Evolutionary conservation across 2,888 invertebrate genomes (phyloP).

Genomic region (Bugula neritina): DNA sequence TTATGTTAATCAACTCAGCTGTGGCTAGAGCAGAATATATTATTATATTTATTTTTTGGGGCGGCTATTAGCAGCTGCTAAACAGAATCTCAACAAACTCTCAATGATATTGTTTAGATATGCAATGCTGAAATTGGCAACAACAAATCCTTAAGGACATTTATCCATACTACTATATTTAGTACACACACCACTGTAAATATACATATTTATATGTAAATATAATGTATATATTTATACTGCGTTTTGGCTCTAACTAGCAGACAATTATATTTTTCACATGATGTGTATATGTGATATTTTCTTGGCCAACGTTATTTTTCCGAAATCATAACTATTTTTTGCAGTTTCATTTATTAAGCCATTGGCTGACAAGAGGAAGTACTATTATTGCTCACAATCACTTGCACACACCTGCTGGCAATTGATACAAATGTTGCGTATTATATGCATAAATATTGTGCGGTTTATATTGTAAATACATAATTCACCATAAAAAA

Average conservation of each 20-base stretch:
- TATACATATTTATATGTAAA: neutral
- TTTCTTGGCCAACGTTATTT: neutral
- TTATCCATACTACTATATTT: neutral
- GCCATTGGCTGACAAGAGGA: neutral
- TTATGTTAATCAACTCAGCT: neutral
- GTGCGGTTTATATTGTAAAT: neutral
- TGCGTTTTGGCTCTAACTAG: neutral
- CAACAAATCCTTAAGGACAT: neutral
- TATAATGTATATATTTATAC: neutral
- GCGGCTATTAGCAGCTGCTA: too few relatives aligned
- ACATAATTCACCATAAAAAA: neutral
- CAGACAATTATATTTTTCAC: neutral
- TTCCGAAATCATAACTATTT: neutral
- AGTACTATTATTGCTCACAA: neutral
- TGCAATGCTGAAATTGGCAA: too few relatives aligned
- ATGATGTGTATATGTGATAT: neutral
- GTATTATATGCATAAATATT: neutral
- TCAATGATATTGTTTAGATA: too few relatives aligned
- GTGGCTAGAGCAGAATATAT: neutral
- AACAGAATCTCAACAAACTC: neutral
- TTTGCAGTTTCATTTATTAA: neutral
- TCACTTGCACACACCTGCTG: too few relatives aligned
- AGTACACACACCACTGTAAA: neutral
- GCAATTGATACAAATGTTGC: neutral
- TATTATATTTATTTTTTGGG: neutral